Evolutionary conservation across 2,113 vertebrate genomes (phyloP), one percentile per base, ranked within the genome.

Genomic region (Candoia aspera): DNA sequence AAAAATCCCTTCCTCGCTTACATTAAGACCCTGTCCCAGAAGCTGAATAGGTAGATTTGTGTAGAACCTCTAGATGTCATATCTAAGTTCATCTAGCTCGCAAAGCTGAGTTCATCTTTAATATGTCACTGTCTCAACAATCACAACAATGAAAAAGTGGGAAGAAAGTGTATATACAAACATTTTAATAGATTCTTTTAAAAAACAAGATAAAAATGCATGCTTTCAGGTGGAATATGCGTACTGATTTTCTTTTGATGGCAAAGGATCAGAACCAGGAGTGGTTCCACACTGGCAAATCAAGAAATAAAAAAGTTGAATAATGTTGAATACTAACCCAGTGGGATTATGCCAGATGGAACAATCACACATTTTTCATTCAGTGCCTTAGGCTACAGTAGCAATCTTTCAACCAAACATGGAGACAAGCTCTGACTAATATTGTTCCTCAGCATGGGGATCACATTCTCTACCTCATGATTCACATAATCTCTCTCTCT

Each of bases 11-110:
- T 42, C 19, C 12, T 59, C 37, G 13, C 55, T 26, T 59, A 33
- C 21, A 33, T 55, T 12, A 12, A 59, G n/a, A 37, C 5, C 13
- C 26, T 21, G 23, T 10, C 2, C 13, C 29, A n/a, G 24, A 68
- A 68, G 17, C 26, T 68, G 17, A 68, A 89, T 23, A 33, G 12
- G 9, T 64, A 62, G 26, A 62, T 1, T 26, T 88, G 19, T 15
- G 11, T 59, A 42, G n/a, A n/a, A 33, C 9, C 26, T 42, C 54
- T 84, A 33, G 46, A 17, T 62, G 87, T 0, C 0, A 54, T 83
- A 55, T n/a, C 46, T n/a, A 68, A 86, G 8, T 19, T 8, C 29
- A 42, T 37, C 54, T 42, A 87, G 33, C 33, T 87, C 10, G 15
- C 53, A 79, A 37, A 79, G 37, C 6, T 37, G 68, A 79, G 37